Percentiles rank a stretch among this genome's conserved stretches.
phyloP scores from a whole-genome alignment of 1,140 invertebrate species.

The Adelges cooleyi region DNA sequence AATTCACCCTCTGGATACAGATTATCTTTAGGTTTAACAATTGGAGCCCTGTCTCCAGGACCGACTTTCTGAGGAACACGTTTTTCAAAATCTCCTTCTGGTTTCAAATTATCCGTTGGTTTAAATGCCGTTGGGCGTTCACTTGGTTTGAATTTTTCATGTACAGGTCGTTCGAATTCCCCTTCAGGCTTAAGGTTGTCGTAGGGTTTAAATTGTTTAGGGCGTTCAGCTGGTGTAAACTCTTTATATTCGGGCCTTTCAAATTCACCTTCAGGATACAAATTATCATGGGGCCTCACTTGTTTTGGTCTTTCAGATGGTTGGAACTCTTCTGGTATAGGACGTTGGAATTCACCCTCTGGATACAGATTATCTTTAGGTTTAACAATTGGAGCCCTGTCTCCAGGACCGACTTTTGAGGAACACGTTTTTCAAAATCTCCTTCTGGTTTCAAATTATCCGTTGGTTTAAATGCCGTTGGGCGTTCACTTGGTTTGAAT shows the following conservation, averaged over 20 bases:
- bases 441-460: constrained; percentile 48
- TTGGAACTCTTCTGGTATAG: constrained; percentile 34
- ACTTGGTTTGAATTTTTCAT: constrained; percentile 35
- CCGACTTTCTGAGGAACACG: constrained; percentile 33
- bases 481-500: constrained; percentile 36
- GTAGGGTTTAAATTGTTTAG: constrained; percentile 42
- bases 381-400: constrained; percentile 39
- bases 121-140: constrained; percentile 38
- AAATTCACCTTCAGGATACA: constrained; percentile 49
- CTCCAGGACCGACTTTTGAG: too few species aligned
- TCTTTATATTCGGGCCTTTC: constrained; percentile 38
- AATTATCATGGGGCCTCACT: constrained; percentile 50
- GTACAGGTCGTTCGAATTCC: constrained; percentile 41
- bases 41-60: constrained; percentile 43
- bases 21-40: constrained; percentile 46
- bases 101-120: constrained; percentile 43
- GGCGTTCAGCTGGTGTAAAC: constrained; percentile 43
- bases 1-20: constrained; percentile 37
- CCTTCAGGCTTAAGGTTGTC: constrained; percentile 44
- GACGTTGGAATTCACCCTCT: constrained; percentile 42
- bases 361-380: constrained; percentile 42
- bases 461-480: constrained; percentile 39
- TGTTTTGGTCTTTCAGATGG: constrained; percentile 42
- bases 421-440: constrained; percentile 48
- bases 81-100: constrained; percentile 45